A percentile compares a stretch with the other conserved stretches of the same genome.
These are phyloP conservation scores for Drosophila subpulchrella DNA, from an alignment of 1,140 invertebrate species.

Conservation along the genomic window DNA sequence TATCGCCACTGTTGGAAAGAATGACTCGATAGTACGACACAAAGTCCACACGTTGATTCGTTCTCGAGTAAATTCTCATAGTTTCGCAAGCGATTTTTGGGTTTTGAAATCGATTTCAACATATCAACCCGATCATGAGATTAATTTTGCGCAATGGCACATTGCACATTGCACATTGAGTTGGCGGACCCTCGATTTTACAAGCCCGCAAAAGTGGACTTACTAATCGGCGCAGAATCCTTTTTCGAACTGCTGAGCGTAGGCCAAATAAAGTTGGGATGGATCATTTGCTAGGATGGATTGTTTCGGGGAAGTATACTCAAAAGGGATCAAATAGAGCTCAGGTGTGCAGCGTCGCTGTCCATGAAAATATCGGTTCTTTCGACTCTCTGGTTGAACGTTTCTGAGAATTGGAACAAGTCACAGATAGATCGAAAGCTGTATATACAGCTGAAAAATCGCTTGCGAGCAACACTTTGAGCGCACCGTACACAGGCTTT, in stretches of 20 bases:
- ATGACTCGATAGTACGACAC: background rate
- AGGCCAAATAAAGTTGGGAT: conserved; percentile 7
- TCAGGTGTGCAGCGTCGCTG: background rate
- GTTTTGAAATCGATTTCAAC: background rate
- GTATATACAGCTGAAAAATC: background rate
- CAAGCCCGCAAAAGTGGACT: background rate
- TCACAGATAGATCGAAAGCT: background rate
- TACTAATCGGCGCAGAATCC: conserved; percentile 1
- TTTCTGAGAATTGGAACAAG: background rate
- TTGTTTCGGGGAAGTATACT: conserved; percentile 6
- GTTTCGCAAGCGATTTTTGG: background rate
- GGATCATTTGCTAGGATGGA: conserved; percentile 6
- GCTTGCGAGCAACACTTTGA: background rate
- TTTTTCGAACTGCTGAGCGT: conserved; percentile 8
- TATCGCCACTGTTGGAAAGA: background rate
- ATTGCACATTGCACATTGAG: background rate
- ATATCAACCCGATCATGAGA: background rate
- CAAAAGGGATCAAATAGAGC: background rate
- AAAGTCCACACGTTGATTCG: background rate
- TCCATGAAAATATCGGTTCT: background rate
- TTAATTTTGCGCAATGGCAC: background rate
- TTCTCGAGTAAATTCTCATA: no score
- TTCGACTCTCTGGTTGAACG: background rate
- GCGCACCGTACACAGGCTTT: no score
- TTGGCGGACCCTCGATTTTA: background rate